Evolutionary conservation across 1,140 invertebrate species (phyloP).

Genomic region (Ostrea denselamellosa): DNA sequence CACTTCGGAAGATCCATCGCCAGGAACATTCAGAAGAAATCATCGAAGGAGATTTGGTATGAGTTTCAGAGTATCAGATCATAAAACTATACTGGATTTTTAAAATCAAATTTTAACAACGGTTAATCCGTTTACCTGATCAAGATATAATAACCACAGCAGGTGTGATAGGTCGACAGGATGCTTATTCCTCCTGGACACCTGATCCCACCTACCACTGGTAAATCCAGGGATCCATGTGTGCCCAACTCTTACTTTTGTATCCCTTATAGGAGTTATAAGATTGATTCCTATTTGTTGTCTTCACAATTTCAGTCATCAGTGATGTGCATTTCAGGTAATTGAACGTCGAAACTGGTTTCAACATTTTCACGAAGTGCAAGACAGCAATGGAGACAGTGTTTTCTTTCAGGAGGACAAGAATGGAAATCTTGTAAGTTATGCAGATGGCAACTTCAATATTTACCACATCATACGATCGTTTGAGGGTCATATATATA

Average conservation of each 20-base stretch:
- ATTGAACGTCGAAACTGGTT: neutral
- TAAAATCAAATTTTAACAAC: no score
- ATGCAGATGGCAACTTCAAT: neutral
- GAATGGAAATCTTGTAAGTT: neutral
- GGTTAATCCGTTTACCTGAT: no score
- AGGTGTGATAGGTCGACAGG: no score
- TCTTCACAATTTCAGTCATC: no score
- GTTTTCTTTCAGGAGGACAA: neutral
- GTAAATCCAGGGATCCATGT: no score
- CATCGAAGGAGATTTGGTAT: neutral
- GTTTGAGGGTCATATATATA: neutral
- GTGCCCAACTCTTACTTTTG: no score
- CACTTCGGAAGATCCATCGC: neutral
- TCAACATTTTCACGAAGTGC: neutral
- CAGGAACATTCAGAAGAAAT: neutral
- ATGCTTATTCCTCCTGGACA: no score
- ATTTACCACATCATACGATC: neutral
- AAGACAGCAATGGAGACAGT: neutral
- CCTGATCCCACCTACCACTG: no score
- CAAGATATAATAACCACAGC: no score
- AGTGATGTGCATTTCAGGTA: neutral
- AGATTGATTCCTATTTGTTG: no score
- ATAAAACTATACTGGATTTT: no score
- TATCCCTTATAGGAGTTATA: no score
- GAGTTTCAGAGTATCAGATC: neutral